Evolutionary conservation across 1,140 invertebrate species (phyloP).

Genomic region (Leptinotarsa defecta): DNA sequence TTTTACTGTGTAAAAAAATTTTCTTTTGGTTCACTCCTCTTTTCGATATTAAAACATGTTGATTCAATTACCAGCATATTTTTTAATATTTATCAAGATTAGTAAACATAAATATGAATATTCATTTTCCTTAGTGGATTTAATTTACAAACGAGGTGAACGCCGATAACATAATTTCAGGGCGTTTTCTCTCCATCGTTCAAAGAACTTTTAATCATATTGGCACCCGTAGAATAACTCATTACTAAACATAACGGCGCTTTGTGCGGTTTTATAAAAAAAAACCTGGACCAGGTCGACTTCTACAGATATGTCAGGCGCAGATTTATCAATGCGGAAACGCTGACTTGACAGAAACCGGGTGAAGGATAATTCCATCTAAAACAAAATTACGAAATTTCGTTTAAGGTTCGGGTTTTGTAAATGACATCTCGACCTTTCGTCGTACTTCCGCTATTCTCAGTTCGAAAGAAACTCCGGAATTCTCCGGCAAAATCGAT

Average conservation of each 20-base stretch:
- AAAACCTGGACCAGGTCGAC: not conserved
- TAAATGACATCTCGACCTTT: slow-evolving; percentile 23
- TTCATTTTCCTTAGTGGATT: too few species aligned
- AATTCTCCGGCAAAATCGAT: too few species aligned
- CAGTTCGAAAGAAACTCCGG: too few species aligned
- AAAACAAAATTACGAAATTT: slow-evolving; percentile 15
- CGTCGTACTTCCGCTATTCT: not conserved
- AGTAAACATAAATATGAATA: too few species aligned
- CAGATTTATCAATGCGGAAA: slow-evolving; percentile 14
- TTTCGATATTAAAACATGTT: too few species aligned
- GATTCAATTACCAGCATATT: too few species aligned
- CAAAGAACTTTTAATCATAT: not conserved
- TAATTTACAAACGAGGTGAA: too few species aligned
- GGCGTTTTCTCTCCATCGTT: slow-evolving; percentile 1
- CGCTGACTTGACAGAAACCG: slow-evolving; percentile 8
- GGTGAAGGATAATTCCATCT: slow-evolving; percentile 1
- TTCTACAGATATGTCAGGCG: not conserved
- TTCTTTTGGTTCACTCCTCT: too few species aligned
- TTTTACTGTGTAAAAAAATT: too few species aligned
- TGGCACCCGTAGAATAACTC: slow-evolving; percentile 2
- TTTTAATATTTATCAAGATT: too few species aligned
- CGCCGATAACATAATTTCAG: not conserved
- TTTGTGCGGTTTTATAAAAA: not conserved
- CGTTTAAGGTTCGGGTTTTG: slow-evolving; percentile 17
- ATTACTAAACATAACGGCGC: not conserved